These are phyloP conservation scores for Gulo gulo DNA, from an alignment of 2,113 vertebrate species.

Conservation along the genomic window DNA sequence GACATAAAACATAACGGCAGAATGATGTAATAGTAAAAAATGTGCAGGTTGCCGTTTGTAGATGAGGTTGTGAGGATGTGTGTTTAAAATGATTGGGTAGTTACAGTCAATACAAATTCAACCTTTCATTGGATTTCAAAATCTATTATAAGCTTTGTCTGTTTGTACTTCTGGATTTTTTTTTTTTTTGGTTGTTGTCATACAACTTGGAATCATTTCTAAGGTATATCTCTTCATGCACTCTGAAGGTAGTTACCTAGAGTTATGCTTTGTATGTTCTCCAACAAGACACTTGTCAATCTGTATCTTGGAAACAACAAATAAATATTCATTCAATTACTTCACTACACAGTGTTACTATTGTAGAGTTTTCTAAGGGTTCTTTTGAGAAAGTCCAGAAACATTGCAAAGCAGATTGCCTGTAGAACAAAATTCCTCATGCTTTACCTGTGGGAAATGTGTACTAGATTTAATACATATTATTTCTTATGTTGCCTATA, in stretches of 20 bases:
- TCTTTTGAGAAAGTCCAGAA: slow-evolving; percentile 41
- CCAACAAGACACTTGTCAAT: neutral
- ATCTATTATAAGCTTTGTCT: neutral
- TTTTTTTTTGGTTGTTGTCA: neutral
- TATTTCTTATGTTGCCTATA: neutral
- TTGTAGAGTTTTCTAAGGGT: neutral
- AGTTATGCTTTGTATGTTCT: neutral
- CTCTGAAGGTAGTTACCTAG: neutral
- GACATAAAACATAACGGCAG: neutral
- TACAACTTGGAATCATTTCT: neutral
- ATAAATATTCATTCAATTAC: neutral
- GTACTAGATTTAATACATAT: neutral
- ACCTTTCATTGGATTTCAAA: slow-evolving; percentile 32
- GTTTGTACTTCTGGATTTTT: neutral
- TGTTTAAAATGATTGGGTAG: slow-evolving; percentile 15
- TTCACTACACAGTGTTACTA: neutral
- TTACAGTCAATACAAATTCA: neutral
- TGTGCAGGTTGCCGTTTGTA: neutral
- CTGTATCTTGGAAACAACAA: slow-evolving; percentile 26
- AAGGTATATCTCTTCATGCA: neutral
- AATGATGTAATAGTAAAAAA: slow-evolving; percentile 40
- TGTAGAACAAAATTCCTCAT: neutral
- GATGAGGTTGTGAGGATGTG: neutral
- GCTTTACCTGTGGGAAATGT: neutral
- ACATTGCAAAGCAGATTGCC: neutral